phyloP scores from a whole-genome alignment of 2,113 vertebrate species.

The Nothoprocta perdicaria region DNA sequence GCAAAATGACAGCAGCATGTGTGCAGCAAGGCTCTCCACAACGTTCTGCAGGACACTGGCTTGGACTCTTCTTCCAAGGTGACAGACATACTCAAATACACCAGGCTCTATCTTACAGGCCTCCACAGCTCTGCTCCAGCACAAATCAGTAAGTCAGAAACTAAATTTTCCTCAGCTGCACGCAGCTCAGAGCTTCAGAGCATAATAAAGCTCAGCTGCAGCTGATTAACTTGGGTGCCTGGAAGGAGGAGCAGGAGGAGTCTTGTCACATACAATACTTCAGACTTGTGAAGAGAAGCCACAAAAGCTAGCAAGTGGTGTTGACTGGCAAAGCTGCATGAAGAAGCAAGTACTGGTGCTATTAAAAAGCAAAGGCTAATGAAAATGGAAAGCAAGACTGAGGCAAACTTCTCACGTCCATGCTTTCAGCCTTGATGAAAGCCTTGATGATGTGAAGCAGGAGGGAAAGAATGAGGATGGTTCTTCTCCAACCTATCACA shows the following conservation, averaged over 20 bases:
- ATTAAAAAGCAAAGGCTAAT: conserved; percentile 32
- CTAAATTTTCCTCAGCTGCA: conserved; percentile 16
- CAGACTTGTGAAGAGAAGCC: conserved; percentile 47
- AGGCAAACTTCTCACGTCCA: neutral
- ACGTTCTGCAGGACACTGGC: neutral
- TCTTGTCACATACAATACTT: conserved; percentile 27
- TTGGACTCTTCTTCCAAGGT: neutral
- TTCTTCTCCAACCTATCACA: neutral
- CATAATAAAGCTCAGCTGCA: conserved; percentile 24
- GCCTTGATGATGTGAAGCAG: neutral
- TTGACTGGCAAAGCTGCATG: conserved; percentile 42
- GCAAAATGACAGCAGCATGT: neutral
- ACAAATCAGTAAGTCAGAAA: neutral
- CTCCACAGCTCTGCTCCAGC: neutral
- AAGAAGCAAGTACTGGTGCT: conserved; percentile 4
- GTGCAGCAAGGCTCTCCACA: neutral
- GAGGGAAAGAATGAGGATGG: neutral
- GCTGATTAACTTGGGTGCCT: conserved; percentile 4
- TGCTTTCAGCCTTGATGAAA: conserved; percentile 10
- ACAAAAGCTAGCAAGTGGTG: neutral
- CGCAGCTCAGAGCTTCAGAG: neutral
- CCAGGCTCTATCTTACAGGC: neutral
- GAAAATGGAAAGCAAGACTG: conserved; percentile 25
- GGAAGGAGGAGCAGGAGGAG: conserved; percentile 1
- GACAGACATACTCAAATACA: neutral